phyloP scores from a whole-genome alignment of 2,888 invertebrate species.

The Diabrotica balteata region DNA sequence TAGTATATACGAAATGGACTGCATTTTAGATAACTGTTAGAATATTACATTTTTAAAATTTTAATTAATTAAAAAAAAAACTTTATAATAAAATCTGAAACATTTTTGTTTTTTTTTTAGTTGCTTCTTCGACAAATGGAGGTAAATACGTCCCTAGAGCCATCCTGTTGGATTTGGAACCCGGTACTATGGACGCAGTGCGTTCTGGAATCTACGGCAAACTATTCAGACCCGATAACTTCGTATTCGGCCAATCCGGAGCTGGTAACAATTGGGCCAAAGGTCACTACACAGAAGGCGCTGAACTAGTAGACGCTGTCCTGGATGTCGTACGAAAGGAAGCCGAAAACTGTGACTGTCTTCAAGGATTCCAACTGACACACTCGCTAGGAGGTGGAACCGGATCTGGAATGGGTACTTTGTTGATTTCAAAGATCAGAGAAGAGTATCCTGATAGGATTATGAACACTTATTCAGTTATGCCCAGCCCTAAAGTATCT shows the following conservation, averaged over 20 bases:
- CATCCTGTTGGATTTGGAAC: conserved; percentile 77
- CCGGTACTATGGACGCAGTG: conserved; percentile 89
- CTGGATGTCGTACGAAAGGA: conserved; percentile 85
- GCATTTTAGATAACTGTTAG: no score
- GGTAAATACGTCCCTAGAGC: conserved; percentile 82
- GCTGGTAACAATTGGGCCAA: conserved; percentile 90
- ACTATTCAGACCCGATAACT: conserved; percentile 89
- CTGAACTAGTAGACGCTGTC: conserved; percentile 83
- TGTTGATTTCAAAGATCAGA: conserved; percentile 87
- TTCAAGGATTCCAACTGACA: conserved; percentile 86
- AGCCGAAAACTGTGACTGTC: conserved; percentile 91
- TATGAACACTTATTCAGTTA: conserved; percentile 85
- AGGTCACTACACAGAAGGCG: conserved; percentile 91
- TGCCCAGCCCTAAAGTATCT: conserved; percentile 80
- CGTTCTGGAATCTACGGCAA: conserved; percentile 84
- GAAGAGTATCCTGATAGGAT: conserved; percentile 91
- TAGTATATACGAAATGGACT: no score
- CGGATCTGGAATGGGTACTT: conserved; percentile 79
- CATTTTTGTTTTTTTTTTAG: conserved; percentile 27
- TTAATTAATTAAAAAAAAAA: no score
- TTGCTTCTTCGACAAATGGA: conserved; percentile 47
- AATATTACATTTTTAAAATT: no score
- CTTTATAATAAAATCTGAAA: no score
- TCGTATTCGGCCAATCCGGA: conserved; percentile 76
- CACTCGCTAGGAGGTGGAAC: conserved; percentile 84